Conservation (phyloP, 2,797 vertebrate genomes). For the Cheirogaleus major region DNA sequence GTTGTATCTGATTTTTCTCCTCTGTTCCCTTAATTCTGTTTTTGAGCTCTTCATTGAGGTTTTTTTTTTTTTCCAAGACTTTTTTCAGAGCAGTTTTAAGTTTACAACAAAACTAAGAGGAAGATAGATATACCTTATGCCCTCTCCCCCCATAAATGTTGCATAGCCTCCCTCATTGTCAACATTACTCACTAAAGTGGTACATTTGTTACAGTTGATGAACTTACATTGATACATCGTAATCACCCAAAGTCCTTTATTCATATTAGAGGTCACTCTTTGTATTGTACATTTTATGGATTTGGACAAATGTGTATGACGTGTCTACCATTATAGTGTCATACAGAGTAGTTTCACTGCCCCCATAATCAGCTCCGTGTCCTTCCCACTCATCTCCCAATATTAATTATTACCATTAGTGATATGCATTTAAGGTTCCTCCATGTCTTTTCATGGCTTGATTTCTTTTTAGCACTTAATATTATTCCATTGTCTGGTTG, state of each 20-base stretch:
- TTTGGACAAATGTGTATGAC: neutral
- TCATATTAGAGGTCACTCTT: neutral
- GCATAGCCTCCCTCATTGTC: neutral
- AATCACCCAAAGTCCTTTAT: neutral
- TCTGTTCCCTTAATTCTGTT: neutral
- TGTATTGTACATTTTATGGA: neutral
- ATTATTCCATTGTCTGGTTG: neutral
- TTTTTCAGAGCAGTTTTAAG: neutral
- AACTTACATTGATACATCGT: neutral
- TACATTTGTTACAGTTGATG: neutral
- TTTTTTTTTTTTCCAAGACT: neutral
- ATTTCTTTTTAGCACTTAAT: neutral
- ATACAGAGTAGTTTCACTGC: neutral
- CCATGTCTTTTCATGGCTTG: neutral
- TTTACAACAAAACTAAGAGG: neutral
- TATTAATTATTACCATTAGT: neutral
- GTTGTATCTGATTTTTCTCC: neutral
- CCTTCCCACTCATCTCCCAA: neutral
- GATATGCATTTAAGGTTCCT: neutral
- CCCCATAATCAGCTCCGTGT: neutral
- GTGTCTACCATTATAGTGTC: neutral
- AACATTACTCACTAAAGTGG: neutral
- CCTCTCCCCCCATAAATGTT: neutral
- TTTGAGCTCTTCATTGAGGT: neutral
- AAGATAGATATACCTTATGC: neutral